Evolutionary conservation across 1,140 invertebrate species (phyloP).

Genomic region (Orussus abietinus): DNA sequence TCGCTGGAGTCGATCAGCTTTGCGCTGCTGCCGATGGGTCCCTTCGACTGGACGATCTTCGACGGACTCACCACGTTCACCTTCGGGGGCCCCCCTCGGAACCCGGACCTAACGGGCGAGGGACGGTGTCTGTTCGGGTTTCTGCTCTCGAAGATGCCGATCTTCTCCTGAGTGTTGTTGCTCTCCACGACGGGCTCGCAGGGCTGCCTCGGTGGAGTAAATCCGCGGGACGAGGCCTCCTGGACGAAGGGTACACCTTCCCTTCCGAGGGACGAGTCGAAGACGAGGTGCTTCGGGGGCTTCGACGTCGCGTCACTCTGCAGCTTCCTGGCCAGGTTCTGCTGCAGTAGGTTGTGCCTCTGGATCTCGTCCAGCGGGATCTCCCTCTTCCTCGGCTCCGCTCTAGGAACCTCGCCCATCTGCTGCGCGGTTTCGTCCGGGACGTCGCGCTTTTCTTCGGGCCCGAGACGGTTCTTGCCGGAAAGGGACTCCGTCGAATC

Average conservation of each 20-base stretch:
- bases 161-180: conserved; percentile 35
- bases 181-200: conserved; percentile 24
- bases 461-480: too few species aligned
- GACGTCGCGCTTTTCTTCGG: too few species aligned
- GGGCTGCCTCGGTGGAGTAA: conserved; percentile 8
- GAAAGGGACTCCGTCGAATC: too few species aligned
- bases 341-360: conserved; percentile 45
- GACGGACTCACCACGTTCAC: conserved; percentile 25
- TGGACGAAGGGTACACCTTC: background rate
- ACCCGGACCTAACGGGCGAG: too few species aligned
- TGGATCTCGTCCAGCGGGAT: conserved; percentile 37
- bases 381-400: too few species aligned
- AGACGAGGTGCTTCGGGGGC: too few species aligned
- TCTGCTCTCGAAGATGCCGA: conserved; percentile 36
- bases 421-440: too few species aligned
- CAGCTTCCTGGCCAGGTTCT: conserved; percentile 34
- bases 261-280: conserved; percentile 4
- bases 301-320: conserved; percentile 24
- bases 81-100: conserved; percentile 24
- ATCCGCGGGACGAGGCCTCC: background rate
- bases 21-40: conserved; percentile 11
- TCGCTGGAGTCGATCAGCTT: conserved; percentile 42
- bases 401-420: too few species aligned
- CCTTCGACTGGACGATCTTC: conserved; percentile 32
- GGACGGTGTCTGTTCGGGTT: too few species aligned